phyloP scores from a whole-genome alignment of 2,113 vertebrate species.

The Sinocyclocheilus anophthalmus region DNA sequence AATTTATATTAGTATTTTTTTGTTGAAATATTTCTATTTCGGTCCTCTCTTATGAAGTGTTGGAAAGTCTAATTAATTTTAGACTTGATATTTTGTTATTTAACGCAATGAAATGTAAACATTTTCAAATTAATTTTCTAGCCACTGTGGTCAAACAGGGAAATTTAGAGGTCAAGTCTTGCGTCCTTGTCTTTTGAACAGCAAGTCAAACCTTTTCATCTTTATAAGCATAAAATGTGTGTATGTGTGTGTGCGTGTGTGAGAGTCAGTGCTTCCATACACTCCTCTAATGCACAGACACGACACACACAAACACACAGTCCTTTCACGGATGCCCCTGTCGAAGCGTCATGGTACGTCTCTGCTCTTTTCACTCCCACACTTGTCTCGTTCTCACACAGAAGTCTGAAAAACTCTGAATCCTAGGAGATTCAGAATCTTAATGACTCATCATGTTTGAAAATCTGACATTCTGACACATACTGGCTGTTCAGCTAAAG shows the following conservation, averaged over 20 bases:
- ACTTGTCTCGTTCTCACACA: background rate
- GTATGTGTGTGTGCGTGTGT: background rate
- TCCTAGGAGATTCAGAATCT: slow-evolving; percentile 14
- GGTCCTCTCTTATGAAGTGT: too few relatives aligned
- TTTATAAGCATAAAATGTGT: background rate
- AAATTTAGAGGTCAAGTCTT: background rate
- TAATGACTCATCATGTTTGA: slow-evolving; percentile 31
- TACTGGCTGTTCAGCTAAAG: background rate
- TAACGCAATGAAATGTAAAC: too few relatives aligned
- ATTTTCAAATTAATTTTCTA: too few relatives aligned
- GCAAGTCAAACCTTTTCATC: background rate
- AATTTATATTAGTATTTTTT: too few relatives aligned
- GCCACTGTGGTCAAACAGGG: background rate
- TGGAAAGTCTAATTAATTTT: too few relatives aligned
- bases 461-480: slow-evolving; percentile 11
- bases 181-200: background rate
- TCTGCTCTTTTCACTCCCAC: slow-evolving; percentile 27
- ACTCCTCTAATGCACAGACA: background rate
- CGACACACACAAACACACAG: slow-evolving; percentile 12
- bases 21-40: too few relatives aligned
- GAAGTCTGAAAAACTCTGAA: background rate
- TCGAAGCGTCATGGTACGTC: slow-evolving; percentile 22
- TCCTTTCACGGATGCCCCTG: slow-evolving; percentile 2
- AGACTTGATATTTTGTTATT: too few relatives aligned
- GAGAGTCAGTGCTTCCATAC: background rate